Conservation (phyloP, 2,113 vertebrate species). For the Lepidothrix coronata region DNA sequence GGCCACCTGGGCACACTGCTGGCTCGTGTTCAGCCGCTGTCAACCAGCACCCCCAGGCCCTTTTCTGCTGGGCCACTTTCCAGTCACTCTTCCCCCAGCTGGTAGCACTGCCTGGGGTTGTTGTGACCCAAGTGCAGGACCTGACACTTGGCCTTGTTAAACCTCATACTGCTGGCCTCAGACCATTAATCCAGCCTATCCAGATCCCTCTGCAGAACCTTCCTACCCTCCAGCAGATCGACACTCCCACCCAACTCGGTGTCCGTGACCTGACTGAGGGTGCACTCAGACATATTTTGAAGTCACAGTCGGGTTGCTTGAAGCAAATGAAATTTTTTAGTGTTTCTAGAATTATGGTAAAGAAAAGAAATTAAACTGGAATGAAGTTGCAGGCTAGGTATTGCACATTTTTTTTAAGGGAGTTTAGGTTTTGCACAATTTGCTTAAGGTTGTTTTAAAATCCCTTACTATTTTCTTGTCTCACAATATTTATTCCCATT, state of each 20-base stretch:
- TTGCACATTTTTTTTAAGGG: not conserved
- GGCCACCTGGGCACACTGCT: not conserved
- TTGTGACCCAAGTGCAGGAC: not conserved
- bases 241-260: not conserved
- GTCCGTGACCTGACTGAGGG: not conserved
- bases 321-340: not conserved
- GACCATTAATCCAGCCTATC: not conserved
- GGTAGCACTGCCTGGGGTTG: not conserved
- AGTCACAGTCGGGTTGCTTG: not conserved
- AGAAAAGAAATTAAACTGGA: not conserved
- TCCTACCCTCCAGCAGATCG: not conserved
- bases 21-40: not conserved
- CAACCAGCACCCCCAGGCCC: not conserved
- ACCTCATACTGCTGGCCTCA: rapidly evolving
- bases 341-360: not conserved
- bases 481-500: not conserved
- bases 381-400: not conserved
- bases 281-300: not conserved
- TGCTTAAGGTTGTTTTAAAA: not conserved
- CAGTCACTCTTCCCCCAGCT: not conserved
- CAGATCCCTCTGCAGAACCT: not conserved
- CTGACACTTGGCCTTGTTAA: not conserved
- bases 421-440: not conserved
- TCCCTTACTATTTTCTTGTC: not conserved
- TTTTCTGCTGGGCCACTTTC: not conserved